phyloP scores from a whole-genome alignment of 2,888 invertebrate species.

The Epistrophe grossulariae region DNA sequence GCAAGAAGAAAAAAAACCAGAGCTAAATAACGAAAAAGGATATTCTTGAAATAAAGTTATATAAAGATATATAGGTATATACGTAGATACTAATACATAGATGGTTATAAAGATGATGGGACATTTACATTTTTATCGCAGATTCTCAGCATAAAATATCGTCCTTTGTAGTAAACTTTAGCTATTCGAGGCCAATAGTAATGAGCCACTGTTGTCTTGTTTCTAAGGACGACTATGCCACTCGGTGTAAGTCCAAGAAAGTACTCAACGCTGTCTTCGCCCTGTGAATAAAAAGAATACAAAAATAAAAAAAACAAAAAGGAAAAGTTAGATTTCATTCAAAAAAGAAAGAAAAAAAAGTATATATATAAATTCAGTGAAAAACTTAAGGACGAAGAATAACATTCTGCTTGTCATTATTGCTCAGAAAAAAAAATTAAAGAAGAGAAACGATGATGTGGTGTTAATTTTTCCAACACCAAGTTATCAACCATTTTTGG shows the following conservation, averaged over 20 bases:
- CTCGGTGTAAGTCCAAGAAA: conserved; percentile 97
- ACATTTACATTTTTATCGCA: conserved; percentile 96
- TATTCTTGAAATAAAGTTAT: not conserved
- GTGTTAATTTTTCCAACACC: conserved; percentile 59
- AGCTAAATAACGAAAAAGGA: conserved; percentile 38
- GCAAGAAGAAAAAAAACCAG: not conserved
- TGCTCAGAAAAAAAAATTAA: not conserved
- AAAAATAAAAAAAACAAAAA: conserved; percentile 48
- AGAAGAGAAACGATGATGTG: conserved; percentile 49
- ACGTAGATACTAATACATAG: not conserved
- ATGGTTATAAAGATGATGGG: conserved; percentile 37
- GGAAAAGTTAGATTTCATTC: conserved; percentile 31
- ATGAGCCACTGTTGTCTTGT: conserved; percentile 98
- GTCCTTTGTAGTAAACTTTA: conserved; percentile 97
- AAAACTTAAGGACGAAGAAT: conserved; percentile 53
- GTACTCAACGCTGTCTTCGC: conserved; percentile 98
- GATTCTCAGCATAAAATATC: conserved; percentile 97
- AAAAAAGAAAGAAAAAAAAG: conserved; percentile 56
- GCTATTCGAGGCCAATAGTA: conserved; percentile 99
- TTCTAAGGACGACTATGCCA: conserved; percentile 96
- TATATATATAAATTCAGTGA: conserved; percentile 9
- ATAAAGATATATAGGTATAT: not conserved
- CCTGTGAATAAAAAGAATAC: conserved; percentile 85
- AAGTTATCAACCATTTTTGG: conserved; percentile 55
- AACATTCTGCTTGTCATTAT: conserved; percentile 42